Evolutionary conservation across 2,888 invertebrate genomes (phyloP), one percentile per base, ranked within the genome.

Genomic region (Kuschelorhynchus macadamiae): DNA sequence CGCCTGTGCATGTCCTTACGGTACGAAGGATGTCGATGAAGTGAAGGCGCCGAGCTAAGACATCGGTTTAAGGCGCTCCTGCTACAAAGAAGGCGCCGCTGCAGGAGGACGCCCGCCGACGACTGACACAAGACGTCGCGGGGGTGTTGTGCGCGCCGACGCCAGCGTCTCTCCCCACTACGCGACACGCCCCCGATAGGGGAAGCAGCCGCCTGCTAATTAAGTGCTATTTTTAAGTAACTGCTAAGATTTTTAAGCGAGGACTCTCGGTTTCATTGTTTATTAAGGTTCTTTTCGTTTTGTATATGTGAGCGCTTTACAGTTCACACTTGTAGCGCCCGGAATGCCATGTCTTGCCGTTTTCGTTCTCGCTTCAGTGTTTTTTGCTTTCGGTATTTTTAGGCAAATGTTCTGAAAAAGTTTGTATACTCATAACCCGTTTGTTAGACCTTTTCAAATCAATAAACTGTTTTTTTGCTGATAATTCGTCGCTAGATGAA

Each of bases 41-140:
- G 82, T 83, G 83, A 82, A 80, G 81, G 81, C 81, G 81, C 77
- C 78, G 73, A 80, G 79, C 80, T 82, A 83, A 83, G 83, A 83
- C 81, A 79, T 79, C 79, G 78, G 81, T 79, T 80, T 80, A 82
- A 82, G 82, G 83, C 80, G 82, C 79, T 82, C 79, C 80, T 81
- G 80, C 75, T 77, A 76, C 79, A 79, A 82, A 82, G 82, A 82
- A 81, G 81, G 81, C 83, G 82, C 79, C 79, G 79, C 73, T 77
- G 79, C 80, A 81, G 81, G 82, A 81, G 81, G 82, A 80, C 81
- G 82, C 80, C 82, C 80, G 81, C 80, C 82, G 83, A 79, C 83
- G 83, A 83, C 84, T 84, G 83, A 81, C 80, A 80, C 80, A 83
- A 83, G 83, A 83, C 82, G 82, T 82, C 80, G 82, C 79, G 78